Base-by-base conservation (phyloP, 2,113 vertebrate genomes). In the Sinosuthora webbiana region DNA sequence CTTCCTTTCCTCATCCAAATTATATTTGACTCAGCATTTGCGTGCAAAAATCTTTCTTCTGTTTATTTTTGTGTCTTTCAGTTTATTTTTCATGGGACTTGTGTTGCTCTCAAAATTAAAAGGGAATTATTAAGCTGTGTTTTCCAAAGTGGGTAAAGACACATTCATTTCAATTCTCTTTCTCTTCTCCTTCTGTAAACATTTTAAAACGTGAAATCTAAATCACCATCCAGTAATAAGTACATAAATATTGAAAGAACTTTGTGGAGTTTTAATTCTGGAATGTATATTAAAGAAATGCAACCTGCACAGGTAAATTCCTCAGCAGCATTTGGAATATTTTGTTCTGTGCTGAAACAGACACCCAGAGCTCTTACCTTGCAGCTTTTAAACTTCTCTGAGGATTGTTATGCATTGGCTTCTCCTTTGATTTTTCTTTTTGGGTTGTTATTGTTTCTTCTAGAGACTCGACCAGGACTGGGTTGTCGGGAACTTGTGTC, bases 401-500 rank as follows among this genome's bases (percentile, higher is more conserved):
- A 79, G 27, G 12, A 25, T 79, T 67, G 16, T 33, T 70, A 17
- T 62, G 21, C 33, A 10, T 27, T 76, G 45, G 8, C 31, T 83
- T 81, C 65, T 84, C 35, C 49, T 68, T 44, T 88, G 13, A 83
- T 63, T 16, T 21, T 64, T 62, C 15, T 64, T 44, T 89, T 68
- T 25, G 9, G n/a, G 35, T 27, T 15, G 2, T 42, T 59, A 60
- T 39, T 21, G 3, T 78, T 47, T 22, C 20, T 82, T 42, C 10
- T 74, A 99, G 99, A 97, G 91, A 97, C 96, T 86, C 98, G 99
- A 74, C 99, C 99, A 1, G 97, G 96, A 13, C 95, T 99, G 86
- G 99, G 99, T 69, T 99, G 99, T 94, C 98, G 99, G 91, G 99
- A 99, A 75, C 98, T 99, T 13, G 98, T 99, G 83, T 97, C 98